Percentiles rank a stretch among this genome's conserved stretches.
Conservation (phyloP, 2,113 vertebrate genomes). For the Gavia stellata region DNA sequence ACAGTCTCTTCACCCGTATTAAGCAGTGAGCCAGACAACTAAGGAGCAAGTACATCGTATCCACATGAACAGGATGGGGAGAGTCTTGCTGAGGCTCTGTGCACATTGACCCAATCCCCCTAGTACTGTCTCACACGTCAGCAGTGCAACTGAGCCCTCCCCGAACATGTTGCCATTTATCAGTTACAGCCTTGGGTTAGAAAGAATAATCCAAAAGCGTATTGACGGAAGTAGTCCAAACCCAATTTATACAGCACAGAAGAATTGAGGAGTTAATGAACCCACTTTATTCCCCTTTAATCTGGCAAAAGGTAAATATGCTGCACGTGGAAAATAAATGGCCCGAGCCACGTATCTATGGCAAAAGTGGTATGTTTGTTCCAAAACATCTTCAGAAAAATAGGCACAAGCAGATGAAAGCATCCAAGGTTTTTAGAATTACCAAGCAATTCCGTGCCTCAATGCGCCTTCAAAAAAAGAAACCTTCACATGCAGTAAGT, state of each 20-base stretch:
- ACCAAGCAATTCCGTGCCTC: not conserved
- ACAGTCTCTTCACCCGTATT: not conserved
- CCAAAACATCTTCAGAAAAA: not conserved
- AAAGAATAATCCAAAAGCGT: not conserved
- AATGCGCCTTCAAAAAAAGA: not conserved
- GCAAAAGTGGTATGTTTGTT: not conserved
- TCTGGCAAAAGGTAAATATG: not conserved
- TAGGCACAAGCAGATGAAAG: not conserved
- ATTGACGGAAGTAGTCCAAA: not conserved
- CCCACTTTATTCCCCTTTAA: not conserved
- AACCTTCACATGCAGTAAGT: not conserved
- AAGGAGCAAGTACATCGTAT: not conserved
- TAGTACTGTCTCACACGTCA: not conserved
- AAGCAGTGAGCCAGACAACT: not conserved
- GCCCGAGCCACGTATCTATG: fast-evolving
- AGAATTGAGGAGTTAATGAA: not conserved
- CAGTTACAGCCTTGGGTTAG: not conserved
- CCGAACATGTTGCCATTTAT: fast-evolving
- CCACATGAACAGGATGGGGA: not conserved
- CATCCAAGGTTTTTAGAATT: not conserved
- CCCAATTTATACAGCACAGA: not conserved
- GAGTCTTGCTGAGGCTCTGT: not conserved
- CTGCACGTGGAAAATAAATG: not conserved
- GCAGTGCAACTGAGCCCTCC: not conserved
- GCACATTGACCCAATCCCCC: not conserved